Evolutionary conservation across 2,797 vertebrate species (phyloP), one percentile per base, ranked within the genome.

Genomic region (Diplodus sargus): DNA sequence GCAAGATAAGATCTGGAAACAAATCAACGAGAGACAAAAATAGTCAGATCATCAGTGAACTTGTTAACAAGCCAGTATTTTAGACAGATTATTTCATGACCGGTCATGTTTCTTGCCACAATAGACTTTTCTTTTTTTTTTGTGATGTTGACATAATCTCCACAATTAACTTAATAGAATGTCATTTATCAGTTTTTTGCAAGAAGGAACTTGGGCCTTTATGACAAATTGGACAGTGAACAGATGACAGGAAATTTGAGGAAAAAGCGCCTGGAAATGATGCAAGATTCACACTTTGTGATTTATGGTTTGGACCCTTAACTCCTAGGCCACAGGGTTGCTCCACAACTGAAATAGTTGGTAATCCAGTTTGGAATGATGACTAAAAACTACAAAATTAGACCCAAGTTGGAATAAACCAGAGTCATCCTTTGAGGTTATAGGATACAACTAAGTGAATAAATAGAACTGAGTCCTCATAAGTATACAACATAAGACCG

Each of bases 401-500:
- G 34, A 45, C 22, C 11, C 0, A 23, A 47, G 10, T 49, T 60
- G 56, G 49, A 45, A 45, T 34, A 42, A 71, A 47, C 12, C 6
- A 12, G 63, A 63, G 63, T 43, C 4, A 43, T 43, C 3, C 15
- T 62, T 78, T 54, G 18, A 68, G 42, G 30, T 58, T 48, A 49
- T 4, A 28, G 18, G 16, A 28, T 28, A 49, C 28, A 28, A 74
- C 28, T 3, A n/a, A 57, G n/a, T 10, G 25, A 57, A 63, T 60
- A 56, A 57, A 66, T 49, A 28, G 5, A 16, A 15, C 5, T 51
- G 62, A 30, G 51, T 58, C 70, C 45, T 62, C 48, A 60, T 68
- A 62, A 48, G 79, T 66, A n/a, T 54, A 66, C 23, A 58, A 43
- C 51, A 67, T 34, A 10, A 59, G 3, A 62, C 9, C 25, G 10